phyloP scores from a whole-genome alignment of 2,888 invertebrate species.

The Punctoribates punctum region DNA sequence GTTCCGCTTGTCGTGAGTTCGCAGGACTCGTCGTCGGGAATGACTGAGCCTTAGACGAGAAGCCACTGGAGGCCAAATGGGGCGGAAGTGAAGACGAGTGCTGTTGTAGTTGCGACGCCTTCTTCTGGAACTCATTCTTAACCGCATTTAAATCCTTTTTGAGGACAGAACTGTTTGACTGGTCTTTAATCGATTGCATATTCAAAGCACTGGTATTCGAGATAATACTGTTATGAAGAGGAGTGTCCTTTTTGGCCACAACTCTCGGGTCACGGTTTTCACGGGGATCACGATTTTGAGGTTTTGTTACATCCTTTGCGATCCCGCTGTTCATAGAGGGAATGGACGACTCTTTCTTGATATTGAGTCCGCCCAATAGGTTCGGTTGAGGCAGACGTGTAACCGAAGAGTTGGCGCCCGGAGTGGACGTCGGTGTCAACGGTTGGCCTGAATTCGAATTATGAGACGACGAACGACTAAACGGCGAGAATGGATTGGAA shows the following conservation, averaged over 20 bases:
- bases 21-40: background rate
- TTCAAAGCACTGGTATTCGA: conserved; percentile 7
- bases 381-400: conserved; percentile 31
- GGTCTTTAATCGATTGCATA: conserved; percentile 29
- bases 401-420: conserved; percentile 45
- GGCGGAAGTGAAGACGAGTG: conserved; percentile 27
- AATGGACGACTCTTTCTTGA: conserved; percentile 22
- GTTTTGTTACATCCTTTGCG: background rate
- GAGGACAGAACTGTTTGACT: background rate
- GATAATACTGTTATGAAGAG: conserved; percentile 14
- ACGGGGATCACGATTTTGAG: conserved; percentile 15
- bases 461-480: conserved; percentile 31
- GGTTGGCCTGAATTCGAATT: conserved; percentile 25
- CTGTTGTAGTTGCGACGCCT: conserved; percentile 31
- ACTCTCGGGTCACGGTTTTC: conserved; percentile 22
- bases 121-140: conserved; percentile 11
- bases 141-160: background rate
- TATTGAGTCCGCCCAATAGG: conserved; percentile 10
- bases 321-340: background rate
- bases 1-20: background rate
- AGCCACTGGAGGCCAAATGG: conserved; percentile 23
- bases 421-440: conserved; percentile 46
- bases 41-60: conserved; percentile 17
- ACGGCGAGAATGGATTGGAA: conserved; percentile 26
- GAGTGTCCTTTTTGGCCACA: conserved; percentile 11